Conservation (phyloP, 2,797 vertebrate species). For the Hydrolagus colliei region DNA sequence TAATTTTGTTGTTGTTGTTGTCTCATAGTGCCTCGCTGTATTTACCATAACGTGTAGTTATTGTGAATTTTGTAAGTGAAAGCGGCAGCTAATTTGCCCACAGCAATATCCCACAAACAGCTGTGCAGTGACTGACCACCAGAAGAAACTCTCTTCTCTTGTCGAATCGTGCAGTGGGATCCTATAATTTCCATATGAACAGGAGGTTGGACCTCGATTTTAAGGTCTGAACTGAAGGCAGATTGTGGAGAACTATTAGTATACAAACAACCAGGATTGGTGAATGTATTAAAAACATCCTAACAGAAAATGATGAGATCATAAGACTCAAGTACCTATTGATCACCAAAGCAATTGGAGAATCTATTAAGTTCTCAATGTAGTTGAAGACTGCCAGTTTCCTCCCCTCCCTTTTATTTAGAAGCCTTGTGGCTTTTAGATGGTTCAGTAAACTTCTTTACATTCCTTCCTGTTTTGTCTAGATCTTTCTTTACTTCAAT, state of each 20-base stretch:
- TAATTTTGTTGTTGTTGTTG: too few relatives aligned
- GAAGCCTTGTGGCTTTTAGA: constrained; percentile 34
- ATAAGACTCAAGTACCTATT: background rate
- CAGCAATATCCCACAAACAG: too few relatives aligned
- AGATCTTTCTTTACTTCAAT: constrained; percentile 39
- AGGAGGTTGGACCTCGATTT: too few relatives aligned
- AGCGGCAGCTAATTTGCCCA: too few relatives aligned
- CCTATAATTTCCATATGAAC: too few relatives aligned
- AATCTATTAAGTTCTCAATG: background rate
- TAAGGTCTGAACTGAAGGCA: too few relatives aligned
- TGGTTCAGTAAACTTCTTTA: constrained; percentile 36
- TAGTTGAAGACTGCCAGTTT: background rate
- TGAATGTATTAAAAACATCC: background rate
- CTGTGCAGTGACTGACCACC: too few relatives aligned
- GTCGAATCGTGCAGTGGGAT: background rate
- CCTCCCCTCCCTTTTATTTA: background rate
- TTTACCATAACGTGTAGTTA: too few relatives aligned
- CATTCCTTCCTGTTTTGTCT: constrained; percentile 39
- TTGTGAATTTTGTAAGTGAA: too few relatives aligned
- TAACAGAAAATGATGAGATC: background rate
- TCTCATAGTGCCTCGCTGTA: too few relatives aligned
- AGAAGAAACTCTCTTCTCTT: background rate
- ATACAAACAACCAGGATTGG: too few relatives aligned
- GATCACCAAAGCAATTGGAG: background rate
- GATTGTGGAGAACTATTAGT: too few relatives aligned